Evolutionary conservation across 2,797 vertebrate species (phyloP).

Genomic region (Peromyscus aztecus): DNA sequence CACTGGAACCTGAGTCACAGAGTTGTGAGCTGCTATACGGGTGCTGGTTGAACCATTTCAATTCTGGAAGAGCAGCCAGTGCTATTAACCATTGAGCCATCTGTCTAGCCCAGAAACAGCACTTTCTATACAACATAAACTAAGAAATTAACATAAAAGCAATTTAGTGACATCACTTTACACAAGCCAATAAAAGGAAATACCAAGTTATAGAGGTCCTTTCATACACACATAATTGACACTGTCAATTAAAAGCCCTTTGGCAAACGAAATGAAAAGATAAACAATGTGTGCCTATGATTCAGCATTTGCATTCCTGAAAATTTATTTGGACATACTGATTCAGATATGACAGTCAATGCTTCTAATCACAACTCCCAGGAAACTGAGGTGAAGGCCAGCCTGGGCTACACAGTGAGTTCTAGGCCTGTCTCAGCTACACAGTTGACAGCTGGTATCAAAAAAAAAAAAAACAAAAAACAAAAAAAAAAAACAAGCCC

Average conservation of each 20-base stretch:
- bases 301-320: background rate
- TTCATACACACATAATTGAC: background rate
- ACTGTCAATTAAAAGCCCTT: background rate
- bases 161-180: background rate
- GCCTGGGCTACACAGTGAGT: background rate
- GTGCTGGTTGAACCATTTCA: background rate
- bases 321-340: slow-evolving; percentile 5
- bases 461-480: background rate
- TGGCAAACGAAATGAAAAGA: slow-evolving; percentile 20
- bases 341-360: background rate
- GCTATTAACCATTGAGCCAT: background rate
- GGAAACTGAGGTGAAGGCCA: background rate
- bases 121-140: slow-evolving; percentile 11
- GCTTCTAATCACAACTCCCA: background rate
- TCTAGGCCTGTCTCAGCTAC: background rate
- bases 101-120: background rate
- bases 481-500: background rate
- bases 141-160: slow-evolving; percentile 30
- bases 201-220: background rate
- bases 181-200: background rate
- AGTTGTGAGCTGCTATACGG: background rate
- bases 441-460: background rate
- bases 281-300: background rate
- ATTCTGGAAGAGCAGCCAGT: background rate
- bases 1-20: background rate